A percentile compares a stretch with the other conserved stretches of the same genome.
Conservation (phyloP, 2,888 invertebrate species). For the Oegoconia quadripuncta region DNA sequence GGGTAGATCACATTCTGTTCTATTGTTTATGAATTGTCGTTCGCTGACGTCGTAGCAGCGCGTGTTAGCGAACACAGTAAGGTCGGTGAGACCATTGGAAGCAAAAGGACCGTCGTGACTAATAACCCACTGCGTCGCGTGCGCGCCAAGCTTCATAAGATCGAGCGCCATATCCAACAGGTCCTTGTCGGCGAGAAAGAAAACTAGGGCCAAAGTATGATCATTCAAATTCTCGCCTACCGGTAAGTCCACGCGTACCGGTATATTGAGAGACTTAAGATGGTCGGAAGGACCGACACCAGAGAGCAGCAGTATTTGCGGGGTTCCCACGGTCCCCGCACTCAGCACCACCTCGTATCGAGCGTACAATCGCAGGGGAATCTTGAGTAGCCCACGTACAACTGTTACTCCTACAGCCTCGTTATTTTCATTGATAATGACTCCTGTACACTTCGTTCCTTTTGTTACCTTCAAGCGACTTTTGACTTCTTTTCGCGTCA, state of each 20-base stretch:
- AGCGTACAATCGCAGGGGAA: slow-evolving; percentile 31
- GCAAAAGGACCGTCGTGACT: slow-evolving; percentile 35
- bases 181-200: slow-evolving; percentile 33
- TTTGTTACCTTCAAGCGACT: slow-evolving; percentile 36
- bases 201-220: slow-evolving; percentile 38
- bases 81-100: slow-evolving; percentile 46
- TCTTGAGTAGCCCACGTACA: slow-evolving; percentile 12
- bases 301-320: slow-evolving; percentile 54
- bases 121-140: slow-evolving; percentile 27
- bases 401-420: slow-evolving; percentile 41
- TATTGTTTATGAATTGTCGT: slow-evolving; percentile 27
- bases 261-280: slow-evolving; percentile 34
- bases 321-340: slow-evolving; percentile 50
- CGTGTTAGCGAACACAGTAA: slow-evolving; percentile 42
- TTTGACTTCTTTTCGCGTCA: slow-evolving; percentile 33
- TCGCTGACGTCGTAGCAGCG: slow-evolving; percentile 40
- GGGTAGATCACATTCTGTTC: slow-evolving; percentile 41
- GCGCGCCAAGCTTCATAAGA: slow-evolving; percentile 11
- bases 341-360: slow-evolving; percentile 48
- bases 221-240: slow-evolving; percentile 52
- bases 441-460: slow-evolving; percentile 37
- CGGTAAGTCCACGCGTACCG: slow-evolving; percentile 36
- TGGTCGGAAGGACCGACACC: too few relatives aligned
- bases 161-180: slow-evolving; percentile 4
- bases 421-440: slow-evolving; percentile 40